phyloP scores from a whole-genome alignment of 2,797 vertebrate genomes.

The Vireo griseus region DNA sequence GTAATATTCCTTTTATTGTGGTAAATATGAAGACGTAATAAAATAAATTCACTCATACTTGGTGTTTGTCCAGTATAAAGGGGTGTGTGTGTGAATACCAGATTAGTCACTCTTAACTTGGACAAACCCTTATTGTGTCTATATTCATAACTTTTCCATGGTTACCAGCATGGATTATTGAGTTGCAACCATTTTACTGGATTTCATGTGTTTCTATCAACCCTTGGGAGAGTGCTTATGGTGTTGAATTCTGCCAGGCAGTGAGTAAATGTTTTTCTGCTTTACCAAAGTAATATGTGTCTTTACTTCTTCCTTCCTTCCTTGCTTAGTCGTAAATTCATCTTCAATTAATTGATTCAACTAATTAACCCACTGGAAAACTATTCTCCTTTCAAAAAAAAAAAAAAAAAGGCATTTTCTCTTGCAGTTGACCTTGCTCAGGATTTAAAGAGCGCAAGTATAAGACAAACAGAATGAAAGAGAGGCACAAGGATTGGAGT shows the following conservation, averaged over 20 bases:
- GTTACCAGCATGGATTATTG: not conserved
- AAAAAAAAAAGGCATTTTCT: not conserved
- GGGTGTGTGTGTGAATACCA: not conserved
- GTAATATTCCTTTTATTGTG: not conserved
- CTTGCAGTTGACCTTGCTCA: not conserved
- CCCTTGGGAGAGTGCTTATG: not conserved
- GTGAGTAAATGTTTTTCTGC: constrained; percentile 13
- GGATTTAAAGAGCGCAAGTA: not conserved
- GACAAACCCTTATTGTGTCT: not conserved
- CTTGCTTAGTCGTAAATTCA: not conserved
- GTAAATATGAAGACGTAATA: not conserved
- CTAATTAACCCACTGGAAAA: not conserved
- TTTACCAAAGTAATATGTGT: not conserved
- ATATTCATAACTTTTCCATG: constrained; percentile 31
- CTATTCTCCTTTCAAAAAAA: not conserved
- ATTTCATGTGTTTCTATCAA: not conserved
- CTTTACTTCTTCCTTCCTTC: not conserved
- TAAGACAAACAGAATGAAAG: not conserved
- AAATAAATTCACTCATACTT: not conserved
- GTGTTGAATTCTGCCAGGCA: not conserved
- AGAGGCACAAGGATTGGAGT: not conserved
- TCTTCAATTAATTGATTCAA: not conserved
- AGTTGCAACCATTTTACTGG: not conserved
- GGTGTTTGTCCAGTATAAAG: constrained; percentile 4
- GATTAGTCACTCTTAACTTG: constrained; percentile 38